These are phyloP conservation scores for Phocoena sinus DNA, from an alignment of 2,113 vertebrate species.

Conservation along the genomic window DNA sequence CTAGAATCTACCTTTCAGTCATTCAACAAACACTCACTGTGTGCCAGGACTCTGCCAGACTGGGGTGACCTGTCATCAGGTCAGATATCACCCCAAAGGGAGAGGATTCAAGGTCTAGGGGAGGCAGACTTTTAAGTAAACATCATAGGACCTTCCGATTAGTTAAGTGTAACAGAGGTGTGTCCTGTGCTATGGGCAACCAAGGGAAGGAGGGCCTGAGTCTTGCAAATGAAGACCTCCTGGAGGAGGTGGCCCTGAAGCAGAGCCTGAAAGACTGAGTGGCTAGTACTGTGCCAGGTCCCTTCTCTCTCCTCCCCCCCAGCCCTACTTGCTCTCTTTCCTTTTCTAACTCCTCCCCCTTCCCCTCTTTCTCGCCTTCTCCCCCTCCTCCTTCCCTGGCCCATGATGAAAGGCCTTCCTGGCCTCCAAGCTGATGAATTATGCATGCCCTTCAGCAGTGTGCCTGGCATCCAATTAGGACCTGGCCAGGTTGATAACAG, in stretches of 20 bases:
- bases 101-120: neutral
- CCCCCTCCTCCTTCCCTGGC: neutral
- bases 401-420: constrained; percentile 35
- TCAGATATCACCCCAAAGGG: neutral
- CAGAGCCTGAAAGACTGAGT: neutral
- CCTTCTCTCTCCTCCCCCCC: neutral
- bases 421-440: constrained; percentile 59
- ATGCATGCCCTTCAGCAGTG: constrained; percentile 60
- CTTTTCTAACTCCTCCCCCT: neutral
- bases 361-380: neutral
- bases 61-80: neutral
- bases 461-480: constrained; percentile 61
- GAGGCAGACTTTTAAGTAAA: neutral
- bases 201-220: neutral
- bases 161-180: neutral
- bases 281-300: neutral
- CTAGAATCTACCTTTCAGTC: neutral
- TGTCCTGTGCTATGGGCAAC: neutral
- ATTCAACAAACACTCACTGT: neutral
- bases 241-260: neutral
- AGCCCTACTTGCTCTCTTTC: neutral
- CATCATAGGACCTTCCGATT: neutral
- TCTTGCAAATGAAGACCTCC: neutral
- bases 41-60: neutral
- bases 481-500: constrained; percentile 58